Conservation (phyloP, 92 coral and sea anemone species). For the Paramuricea clavata region DNA sequence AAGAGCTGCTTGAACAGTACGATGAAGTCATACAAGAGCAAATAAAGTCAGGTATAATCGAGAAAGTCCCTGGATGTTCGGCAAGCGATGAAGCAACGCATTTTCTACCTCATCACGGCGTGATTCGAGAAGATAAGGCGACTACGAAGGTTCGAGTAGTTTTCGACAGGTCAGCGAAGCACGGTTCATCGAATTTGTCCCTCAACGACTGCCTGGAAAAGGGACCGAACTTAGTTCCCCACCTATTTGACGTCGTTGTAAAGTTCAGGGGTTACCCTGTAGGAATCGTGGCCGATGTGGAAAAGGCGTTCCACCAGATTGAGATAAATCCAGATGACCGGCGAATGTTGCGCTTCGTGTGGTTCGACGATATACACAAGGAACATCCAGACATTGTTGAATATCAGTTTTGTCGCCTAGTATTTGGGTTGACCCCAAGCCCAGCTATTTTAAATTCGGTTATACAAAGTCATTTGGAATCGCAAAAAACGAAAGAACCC, state of each 20-base stretch:
- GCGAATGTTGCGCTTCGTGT: slow-evolving; percentile 7
- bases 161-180: neutral
- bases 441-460: too few relatives aligned
- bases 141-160: neutral
- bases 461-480: too few relatives aligned
- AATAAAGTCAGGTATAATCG: neutral
- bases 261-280: slow-evolving; percentile 20
- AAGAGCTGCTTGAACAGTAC: neutral
- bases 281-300: slow-evolving; percentile 5
- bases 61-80: neutral
- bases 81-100: neutral
- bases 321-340: slow-evolving; percentile 15
- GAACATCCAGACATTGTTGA: too few relatives aligned
- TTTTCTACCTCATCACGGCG: neutral
- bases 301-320: slow-evolving; percentile 30
- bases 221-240: slow-evolving; percentile 24
- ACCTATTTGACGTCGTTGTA: neutral
- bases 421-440: too few relatives aligned
- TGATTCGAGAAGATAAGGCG: neutral
- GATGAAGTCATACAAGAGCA: neutral
- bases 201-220: slow-evolving; percentile 12
- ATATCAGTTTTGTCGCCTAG: too few relatives aligned
- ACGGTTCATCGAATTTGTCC: neutral
- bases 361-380: slow-evolving; percentile 36
- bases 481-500: too few relatives aligned